These are phyloP conservation scores for Nipponacmea schrenckii DNA, from an alignment of 2,888 invertebrate genomes.

Conservation along the genomic window DNA sequence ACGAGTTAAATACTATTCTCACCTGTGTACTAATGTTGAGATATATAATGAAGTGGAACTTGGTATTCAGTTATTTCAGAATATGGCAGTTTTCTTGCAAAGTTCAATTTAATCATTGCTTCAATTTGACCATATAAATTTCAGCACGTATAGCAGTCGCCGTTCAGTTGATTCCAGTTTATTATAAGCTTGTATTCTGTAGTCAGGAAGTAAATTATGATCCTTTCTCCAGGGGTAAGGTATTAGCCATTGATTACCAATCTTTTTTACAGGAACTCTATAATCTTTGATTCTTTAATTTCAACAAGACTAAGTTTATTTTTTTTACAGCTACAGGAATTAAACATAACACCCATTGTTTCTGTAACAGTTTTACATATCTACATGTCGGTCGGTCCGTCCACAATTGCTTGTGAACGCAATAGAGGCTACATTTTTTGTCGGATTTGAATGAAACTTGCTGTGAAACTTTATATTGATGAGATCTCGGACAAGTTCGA, in stretches of 20 bases:
- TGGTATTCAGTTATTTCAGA: background rate
- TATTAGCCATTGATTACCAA: background rate
- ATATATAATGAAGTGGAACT: conserved; percentile 8
- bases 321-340: background rate
- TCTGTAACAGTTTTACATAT: background rate
- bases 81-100: background rate
- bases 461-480: no score
- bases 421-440: no score
- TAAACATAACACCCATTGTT: background rate
- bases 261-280: background rate
- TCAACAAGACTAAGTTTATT: background rate
- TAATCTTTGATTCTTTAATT: background rate
- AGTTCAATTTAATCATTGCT: background rate
- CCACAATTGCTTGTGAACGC: no score
- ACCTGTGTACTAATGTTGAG: conserved; percentile 12
- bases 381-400: background rate
- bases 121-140: background rate
- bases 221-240: background rate
- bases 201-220: background rate
- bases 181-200: background rate
- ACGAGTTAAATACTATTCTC: background rate
- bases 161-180: conserved; percentile 12
- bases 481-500: no score
- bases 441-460: no score
- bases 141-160: no score